Evolutionary conservation across 2,888 invertebrate genomes (phyloP).

Genomic region (Rhagonycha fulva): DNA sequence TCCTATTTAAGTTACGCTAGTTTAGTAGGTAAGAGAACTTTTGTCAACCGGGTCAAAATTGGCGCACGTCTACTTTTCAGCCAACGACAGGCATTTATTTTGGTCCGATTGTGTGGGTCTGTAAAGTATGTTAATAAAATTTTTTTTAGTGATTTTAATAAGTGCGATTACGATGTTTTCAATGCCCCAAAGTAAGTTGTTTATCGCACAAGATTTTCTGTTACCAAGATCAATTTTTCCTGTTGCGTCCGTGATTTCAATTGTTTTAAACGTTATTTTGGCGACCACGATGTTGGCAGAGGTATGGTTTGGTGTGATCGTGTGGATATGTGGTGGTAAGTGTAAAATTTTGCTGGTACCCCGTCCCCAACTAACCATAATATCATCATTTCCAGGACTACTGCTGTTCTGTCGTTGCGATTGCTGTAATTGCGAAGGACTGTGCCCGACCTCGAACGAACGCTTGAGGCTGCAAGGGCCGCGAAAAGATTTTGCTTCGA

Average conservation of each 20-base stretch:
- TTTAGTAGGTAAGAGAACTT: constrained; percentile 40
- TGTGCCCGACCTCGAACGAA: constrained; percentile 34
- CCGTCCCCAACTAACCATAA: neutral
- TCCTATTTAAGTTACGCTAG: constrained; percentile 42
- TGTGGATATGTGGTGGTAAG: constrained; percentile 65
- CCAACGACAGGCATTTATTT: no score
- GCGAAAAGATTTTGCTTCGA: constrained; percentile 39
- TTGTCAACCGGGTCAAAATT: neutral
- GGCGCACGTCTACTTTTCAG: no score
- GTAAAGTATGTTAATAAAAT: no score
- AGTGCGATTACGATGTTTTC: constrained; percentile 59
- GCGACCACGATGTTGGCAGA: constrained; percentile 62
- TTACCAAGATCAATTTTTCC: constrained; percentile 48
- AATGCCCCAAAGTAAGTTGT: constrained; percentile 59
- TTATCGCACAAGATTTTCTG: constrained; percentile 40
- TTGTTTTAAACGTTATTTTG: constrained; percentile 57
- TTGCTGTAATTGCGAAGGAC: constrained; percentile 50
- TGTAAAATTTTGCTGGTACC: neutral
- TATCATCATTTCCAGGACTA: constrained; percentile 40
- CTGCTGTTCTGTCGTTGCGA: constrained; percentile 52
- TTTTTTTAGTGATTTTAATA: constrained; percentile 56
- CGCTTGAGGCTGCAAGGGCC: constrained; percentile 57
- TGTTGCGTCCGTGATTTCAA: constrained; percentile 56
- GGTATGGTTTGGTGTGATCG: constrained; percentile 65
- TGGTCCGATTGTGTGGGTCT: no score